Base-by-base conservation (phyloP, 1,140 invertebrate species). In the Camponotus vicinus region DNA sequence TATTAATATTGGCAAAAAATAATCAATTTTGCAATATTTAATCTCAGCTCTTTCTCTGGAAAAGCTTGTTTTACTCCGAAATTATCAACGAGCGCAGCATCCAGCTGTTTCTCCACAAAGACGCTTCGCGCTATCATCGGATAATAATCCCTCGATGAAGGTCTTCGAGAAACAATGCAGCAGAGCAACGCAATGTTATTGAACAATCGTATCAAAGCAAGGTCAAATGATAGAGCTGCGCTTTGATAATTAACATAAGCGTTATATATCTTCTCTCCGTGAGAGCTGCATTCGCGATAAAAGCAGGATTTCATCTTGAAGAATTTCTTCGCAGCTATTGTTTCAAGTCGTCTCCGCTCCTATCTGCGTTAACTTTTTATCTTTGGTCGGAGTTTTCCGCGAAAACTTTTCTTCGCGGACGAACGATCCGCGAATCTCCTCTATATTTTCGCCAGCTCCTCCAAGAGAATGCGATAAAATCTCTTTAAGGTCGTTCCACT, bases 361-460 rank as follows among this genome's bases (percentile, higher is more conserved):
- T 57, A 80, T 70, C 55, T 83, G 69, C 27, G 45, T 83, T 73
- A 83, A 83, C 79, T 59, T 42, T 42, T 83, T 83, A 83, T 83
- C 55, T 75, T 61, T 8, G 18, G 52, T 15, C 69, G 27, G 40
- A 73, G 67, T 32, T 73, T 61, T 61, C 5, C 8, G 69, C 57
- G 13, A 73, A 82, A 59, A 83, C n/a, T 83, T 83, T 73, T 71
- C 49, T 57, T 75, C 40, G 55, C n/a, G 13, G 5, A n/a, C 40
- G 40, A 40, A 57, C 49, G 21, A 73, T 21, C 18, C 32, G 40
- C 32, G 27, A 27, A 27, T 27, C 27, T 27, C 27, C 27, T 49
- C 40, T 75, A 63, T 83, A 83, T 75, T 75, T 83, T 63, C 55
- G 32, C 79, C n/a, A 61, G 13, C 42, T 73, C 21, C 11, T 75